These are phyloP conservation scores for Podarcis lilfordi DNA, from an alignment of 2,797 vertebrate species.

Conservation along the genomic window DNA sequence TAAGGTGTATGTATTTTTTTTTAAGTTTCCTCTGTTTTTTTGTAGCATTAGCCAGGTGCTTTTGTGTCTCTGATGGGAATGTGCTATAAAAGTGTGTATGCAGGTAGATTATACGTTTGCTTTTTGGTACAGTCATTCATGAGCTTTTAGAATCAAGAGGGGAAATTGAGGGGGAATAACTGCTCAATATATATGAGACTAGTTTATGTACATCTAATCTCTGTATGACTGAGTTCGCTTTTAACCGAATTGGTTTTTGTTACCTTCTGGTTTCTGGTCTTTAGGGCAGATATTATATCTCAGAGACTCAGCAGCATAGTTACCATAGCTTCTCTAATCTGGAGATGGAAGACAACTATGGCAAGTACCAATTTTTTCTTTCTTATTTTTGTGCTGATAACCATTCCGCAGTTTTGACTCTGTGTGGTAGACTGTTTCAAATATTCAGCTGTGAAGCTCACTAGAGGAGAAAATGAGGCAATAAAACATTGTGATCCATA, in stretches of 20 bases:
- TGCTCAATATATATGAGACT: neutral
- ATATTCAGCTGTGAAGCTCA: too few relatives aligned
- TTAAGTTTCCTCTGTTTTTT: neutral
- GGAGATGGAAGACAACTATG: constrained; percentile 3
- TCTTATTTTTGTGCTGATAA: neutral
- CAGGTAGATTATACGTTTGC: neutral
- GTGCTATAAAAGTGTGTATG: neutral
- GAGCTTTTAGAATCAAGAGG: neutral
- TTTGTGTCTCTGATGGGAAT: too few relatives aligned
- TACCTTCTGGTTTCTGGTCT: neutral
- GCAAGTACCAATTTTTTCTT: neutral
- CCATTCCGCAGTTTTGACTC: neutral
- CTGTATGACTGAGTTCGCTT: neutral
- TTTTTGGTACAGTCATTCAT: neutral
- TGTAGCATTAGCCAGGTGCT: neutral
- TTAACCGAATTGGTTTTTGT: neutral
- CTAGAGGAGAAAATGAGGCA: neutral
- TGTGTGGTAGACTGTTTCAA: neutral
- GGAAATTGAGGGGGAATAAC: neutral
- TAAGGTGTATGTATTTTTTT: neutral
- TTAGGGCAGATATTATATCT: neutral
- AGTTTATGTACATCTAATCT: neutral
- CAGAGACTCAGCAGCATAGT: neutral
- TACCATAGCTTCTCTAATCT: neutral
- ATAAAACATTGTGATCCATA: neutral